Percentiles rank a stretch among this genome's conserved stretches.
Conservation (phyloP, 2,797 vertebrate genomes). For the Pteropus rufus region DNA sequence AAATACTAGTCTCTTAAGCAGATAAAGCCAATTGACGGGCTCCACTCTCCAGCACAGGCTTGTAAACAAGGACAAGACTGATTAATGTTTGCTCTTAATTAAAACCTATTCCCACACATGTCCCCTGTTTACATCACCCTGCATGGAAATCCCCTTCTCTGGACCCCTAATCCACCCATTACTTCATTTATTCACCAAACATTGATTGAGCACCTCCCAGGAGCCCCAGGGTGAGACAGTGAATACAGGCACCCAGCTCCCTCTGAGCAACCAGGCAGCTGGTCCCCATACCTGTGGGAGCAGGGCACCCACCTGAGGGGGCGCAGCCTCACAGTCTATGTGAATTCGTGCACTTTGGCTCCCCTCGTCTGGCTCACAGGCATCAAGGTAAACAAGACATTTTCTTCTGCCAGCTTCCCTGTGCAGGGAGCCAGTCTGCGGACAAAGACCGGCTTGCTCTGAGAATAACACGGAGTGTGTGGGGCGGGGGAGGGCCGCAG, state of each 20-base stretch:
- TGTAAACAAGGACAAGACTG: neutral
- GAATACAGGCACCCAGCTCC: neutral
- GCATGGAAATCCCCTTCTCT: neutral
- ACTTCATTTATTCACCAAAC: neutral
- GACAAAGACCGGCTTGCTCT: neutral
- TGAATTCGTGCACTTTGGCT: rapidly evolving
- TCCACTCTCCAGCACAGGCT: neutral
- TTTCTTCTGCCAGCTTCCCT: neutral
- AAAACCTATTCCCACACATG: neutral
- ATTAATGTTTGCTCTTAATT: conserved; percentile 4
- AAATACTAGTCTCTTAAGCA: neutral
- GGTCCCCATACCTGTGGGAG: neutral
- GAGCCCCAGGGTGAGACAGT: neutral
- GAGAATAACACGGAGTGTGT: neutral
- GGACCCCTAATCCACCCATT: neutral
- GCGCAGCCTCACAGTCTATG: neutral
- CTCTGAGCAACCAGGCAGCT: rapidly evolving
- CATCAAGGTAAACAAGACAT: neutral
- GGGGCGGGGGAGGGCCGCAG: neutral
- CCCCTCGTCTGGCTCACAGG: neutral
- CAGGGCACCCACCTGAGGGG: neutral
- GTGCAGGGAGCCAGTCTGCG: neutral
- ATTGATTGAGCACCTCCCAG: neutral
- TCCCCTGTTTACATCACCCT: neutral
- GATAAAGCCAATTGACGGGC: neutral